These are phyloP conservation scores for Heterotilapia buettikoferi DNA, from an alignment of 2,113 vertebrate genomes.

Conservation along the genomic window DNA sequence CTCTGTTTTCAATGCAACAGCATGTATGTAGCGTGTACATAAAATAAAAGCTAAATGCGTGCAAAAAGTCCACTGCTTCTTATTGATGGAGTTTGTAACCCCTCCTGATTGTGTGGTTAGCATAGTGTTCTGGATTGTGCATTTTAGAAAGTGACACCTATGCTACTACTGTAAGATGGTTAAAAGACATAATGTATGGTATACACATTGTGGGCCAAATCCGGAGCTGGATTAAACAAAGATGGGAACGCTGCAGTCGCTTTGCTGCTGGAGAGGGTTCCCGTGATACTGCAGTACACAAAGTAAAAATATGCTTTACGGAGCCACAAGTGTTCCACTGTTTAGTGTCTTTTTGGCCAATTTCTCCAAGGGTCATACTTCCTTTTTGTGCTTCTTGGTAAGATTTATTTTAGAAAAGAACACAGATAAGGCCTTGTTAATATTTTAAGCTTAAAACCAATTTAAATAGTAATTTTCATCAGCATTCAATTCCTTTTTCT, in stretches of 20 bases:
- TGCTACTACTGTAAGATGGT: slow-evolving; percentile 26
- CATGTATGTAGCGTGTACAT: slow-evolving; percentile 9
- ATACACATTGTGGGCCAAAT: slow-evolving; percentile 40
- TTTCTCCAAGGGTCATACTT: slow-evolving; percentile 27
- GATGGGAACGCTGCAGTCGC: background rate
- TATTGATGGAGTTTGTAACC: background rate
- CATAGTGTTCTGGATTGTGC: slow-evolving; percentile 65
- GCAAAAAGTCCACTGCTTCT: slow-evolving; percentile 22
- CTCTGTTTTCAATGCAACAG: background rate
- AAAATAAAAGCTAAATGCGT: slow-evolving; percentile 45
- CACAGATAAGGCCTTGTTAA: slow-evolving; percentile 65
- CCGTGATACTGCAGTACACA: background rate
- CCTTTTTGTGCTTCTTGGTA: slow-evolving; percentile 64
- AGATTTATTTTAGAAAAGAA: slow-evolving; percentile 55
- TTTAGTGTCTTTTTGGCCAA: slow-evolving; percentile 51
- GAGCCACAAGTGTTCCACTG: background rate
- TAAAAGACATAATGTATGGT: slow-evolving; percentile 37
- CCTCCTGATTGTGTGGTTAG: slow-evolving; percentile 49
- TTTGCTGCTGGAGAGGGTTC: background rate
- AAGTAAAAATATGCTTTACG: background rate
- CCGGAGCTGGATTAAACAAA: no score
- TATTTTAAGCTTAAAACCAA: slow-evolving; percentile 64
- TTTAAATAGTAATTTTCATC: slow-evolving; percentile 51
- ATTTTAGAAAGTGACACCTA: slow-evolving; percentile 36
- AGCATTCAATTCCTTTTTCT: slow-evolving; percentile 45